Base-by-base conservation (phyloP, 2,113 vertebrate genomes). In the Clarias gariepinus region DNA sequence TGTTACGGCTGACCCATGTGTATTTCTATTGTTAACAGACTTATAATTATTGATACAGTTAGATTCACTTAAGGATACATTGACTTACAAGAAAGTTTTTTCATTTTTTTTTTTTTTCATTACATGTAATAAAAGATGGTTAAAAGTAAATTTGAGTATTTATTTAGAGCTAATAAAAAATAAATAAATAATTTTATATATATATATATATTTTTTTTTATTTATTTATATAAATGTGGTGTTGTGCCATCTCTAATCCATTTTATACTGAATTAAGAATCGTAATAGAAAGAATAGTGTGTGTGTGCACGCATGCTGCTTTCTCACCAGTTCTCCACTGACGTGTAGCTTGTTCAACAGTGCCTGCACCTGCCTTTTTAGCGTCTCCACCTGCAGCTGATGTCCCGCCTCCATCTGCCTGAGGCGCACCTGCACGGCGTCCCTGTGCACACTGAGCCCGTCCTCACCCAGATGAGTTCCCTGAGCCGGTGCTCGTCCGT, bases 361-460 rank as follows among this genome's bases (percentile, higher is more conserved):
- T 91, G 98, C 97, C 91, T 98, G 98, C 77, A 99, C 96, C 93
- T 99, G 98, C 87, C 97, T 97, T 94, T 98, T 99, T 89, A 99
- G 92, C 5, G 95, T 97, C 93, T 99, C 98, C 91, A 99, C 98
- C 90, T 99, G 98, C 87, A 97, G 96, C 92, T 97, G 97, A 85
- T 99, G 97, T 0, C 98, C 97, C 0, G 95, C 97, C 91, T 99
- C 98, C 0, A 99, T 99, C 95, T 99, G 97, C 47, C 97, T 96
- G 89, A 99, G 93, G 87, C 98, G 95, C 92, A 98, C 96, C 89
- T 99, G 98, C 91, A 99, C 96, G 0, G 93, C 93, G 0, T 99
- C 98, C 0, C 93, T 96, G 94, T 99, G 97, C 41, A 99, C 90
- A 0, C 97, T 96, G 93, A 98, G 96, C 71, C 98, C 98, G 0